Conservation (phyloP, 2,797 vertebrate species). For the Eulemur rubriventer region DNA sequence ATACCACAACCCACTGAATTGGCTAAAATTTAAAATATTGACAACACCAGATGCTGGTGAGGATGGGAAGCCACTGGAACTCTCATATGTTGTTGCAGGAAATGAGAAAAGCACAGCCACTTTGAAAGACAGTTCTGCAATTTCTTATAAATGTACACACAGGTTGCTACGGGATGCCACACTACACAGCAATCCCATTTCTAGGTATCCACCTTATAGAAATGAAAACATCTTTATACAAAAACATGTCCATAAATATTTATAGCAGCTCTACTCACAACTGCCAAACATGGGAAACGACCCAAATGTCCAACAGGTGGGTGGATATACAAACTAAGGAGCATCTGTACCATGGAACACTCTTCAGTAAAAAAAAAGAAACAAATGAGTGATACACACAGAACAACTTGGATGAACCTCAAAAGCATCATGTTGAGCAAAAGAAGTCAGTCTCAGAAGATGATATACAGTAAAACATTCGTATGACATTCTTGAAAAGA, state of each 20-base stretch:
- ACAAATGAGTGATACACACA: neutral
- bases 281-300: neutral
- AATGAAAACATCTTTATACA: neutral
- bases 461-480: neutral
- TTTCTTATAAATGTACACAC: neutral
- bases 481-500: neutral
- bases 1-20: neutral
- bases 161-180: neutral
- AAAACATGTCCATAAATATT: neutral
- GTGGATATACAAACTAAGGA: neutral
- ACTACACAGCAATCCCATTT: neutral
- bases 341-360: neutral
- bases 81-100: fast-evolving
- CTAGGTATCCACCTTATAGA: neutral
- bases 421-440: neutral
- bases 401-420: neutral
- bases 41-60: neutral
- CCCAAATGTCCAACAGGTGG: neutral
- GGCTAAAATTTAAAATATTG: neutral
- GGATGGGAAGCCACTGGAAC: neutral
- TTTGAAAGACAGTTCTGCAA: neutral
- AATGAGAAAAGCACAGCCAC: neutral
- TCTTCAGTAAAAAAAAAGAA: neutral
- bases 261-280: neutral
- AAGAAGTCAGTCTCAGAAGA: neutral